Conservation (phyloP, 2,113 vertebrate species). For the Pipa parva region DNA sequence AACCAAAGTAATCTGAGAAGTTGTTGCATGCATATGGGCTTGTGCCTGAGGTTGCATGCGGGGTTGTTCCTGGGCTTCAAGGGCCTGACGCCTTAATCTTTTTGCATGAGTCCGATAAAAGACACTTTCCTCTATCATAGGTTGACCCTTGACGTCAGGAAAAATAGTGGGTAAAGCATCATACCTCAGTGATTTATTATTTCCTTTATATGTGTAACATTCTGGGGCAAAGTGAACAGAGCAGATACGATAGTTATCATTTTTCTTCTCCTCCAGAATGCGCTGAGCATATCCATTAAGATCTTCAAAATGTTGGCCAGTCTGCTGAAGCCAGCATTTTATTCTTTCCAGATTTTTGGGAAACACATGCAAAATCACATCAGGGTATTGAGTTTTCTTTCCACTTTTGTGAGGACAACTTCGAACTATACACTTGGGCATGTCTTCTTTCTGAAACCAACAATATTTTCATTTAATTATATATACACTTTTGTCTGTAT, state of each 20-base stretch:
- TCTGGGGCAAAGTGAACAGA: background rate
- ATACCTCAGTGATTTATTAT: background rate
- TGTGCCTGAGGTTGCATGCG: background rate
- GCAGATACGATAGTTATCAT: background rate
- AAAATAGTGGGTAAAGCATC: background rate
- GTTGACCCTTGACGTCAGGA: background rate
- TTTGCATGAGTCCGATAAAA: background rate
- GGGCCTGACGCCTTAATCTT: too few relatives aligned
- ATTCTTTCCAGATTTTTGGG: background rate
- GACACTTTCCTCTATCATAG: background rate
- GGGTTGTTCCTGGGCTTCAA: background rate
- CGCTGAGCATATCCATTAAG: background rate
- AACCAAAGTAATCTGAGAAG: background rate
- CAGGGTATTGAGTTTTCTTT: background rate
- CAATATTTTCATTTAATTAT: too few relatives aligned
- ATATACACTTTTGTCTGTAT: too few relatives aligned
- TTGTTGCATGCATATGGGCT: too few relatives aligned
- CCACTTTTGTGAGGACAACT: conserved; percentile 1
- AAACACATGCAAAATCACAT: background rate
- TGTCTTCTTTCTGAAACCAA: background rate
- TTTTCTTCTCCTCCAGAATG: background rate
- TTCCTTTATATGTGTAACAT: background rate
- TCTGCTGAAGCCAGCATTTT: background rate
- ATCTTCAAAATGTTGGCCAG: background rate
- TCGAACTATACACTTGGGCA: conserved; percentile 1